These are phyloP conservation scores for Ptychadena robeensis DNA, from an alignment of 2,797 vertebrate species.

Conservation along the genomic window DNA sequence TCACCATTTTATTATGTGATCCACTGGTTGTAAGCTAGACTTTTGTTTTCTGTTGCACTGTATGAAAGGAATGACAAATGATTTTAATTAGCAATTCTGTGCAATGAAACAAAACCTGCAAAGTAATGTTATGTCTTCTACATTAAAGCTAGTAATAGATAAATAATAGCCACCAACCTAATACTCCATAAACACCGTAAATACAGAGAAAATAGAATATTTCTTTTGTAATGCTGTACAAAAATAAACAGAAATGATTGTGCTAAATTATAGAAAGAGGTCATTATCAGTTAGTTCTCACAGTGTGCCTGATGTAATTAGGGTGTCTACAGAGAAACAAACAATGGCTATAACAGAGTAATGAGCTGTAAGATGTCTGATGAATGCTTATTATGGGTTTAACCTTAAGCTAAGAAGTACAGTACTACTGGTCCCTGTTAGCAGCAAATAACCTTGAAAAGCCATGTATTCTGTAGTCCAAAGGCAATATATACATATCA, in stretches of 20 bases:
- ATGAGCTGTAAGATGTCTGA: conserved; percentile 55
- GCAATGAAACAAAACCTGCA: neutral
- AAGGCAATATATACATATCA: conserved; percentile 1
- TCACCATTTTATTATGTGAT: neutral
- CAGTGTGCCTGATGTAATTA: conserved; percentile 8
- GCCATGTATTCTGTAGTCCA: conserved; percentile 20
- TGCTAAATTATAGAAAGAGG: conserved; percentile 4
- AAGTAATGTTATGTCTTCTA: neutral
- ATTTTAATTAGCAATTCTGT: neutral
- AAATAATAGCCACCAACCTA: too few relatives aligned
- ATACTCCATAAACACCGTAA: neutral
- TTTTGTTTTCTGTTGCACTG: neutral
- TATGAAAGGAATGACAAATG: neutral
- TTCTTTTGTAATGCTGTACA: neutral
- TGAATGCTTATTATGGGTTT: conserved; percentile 58
- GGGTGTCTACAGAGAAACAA: conserved; percentile 46
- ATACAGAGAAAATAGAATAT: neutral
- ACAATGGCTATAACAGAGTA: conserved; percentile 46
- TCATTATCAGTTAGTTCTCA: conserved; percentile 44
- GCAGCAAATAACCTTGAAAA: conserved; percentile 41
- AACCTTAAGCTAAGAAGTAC: conserved; percentile 52
- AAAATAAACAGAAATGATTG: conserved; percentile 2
- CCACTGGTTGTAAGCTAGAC: neutral
- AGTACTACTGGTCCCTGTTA: conserved; percentile 40
- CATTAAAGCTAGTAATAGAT: neutral